Evolutionary conservation across 2,797 vertebrate species (phyloP).

Genomic region (Pteropus rufus): DNA sequence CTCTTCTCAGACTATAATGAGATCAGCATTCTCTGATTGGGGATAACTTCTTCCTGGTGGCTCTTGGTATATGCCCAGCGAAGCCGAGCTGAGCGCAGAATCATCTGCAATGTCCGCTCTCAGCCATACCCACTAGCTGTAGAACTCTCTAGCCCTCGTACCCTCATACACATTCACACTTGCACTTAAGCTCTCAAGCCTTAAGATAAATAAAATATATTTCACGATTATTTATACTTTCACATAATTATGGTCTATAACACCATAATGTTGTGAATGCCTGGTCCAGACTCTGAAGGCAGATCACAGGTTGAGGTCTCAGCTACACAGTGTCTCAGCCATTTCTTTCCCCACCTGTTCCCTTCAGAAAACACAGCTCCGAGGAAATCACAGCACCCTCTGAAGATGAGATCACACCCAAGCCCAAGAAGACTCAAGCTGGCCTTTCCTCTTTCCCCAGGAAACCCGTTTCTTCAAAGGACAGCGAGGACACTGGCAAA

Average conservation of each 20-base stretch:
- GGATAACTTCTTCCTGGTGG: neutral
- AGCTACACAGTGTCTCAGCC: neutral
- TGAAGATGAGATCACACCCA: constrained; percentile 25
- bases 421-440: constrained; percentile 25
- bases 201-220: neutral
- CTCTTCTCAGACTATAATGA: neutral
- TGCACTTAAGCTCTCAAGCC: neutral
- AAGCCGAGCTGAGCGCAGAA: neutral
- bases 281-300: neutral
- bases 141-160: neutral
- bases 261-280: neutral
- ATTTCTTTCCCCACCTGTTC: neutral
- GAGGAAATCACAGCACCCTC: neutral
- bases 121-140: neutral
- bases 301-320: neutral
- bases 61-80: neutral
- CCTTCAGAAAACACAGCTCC: constrained; percentile 38
- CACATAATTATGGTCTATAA: neutral
- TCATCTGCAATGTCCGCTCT: neutral
- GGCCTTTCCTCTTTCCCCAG: constrained; percentile 7
- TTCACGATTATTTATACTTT: neutral
- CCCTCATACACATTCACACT: neutral
- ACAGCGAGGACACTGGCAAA: constrained; percentile 62
- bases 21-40: neutral
- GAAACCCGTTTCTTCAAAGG: constrained; percentile 36